Evolutionary conservation across 2,888 invertebrate species (phyloP), one percentile per base, ranked within the genome.

Genomic region (Polydrusus tereticollis): DNA sequence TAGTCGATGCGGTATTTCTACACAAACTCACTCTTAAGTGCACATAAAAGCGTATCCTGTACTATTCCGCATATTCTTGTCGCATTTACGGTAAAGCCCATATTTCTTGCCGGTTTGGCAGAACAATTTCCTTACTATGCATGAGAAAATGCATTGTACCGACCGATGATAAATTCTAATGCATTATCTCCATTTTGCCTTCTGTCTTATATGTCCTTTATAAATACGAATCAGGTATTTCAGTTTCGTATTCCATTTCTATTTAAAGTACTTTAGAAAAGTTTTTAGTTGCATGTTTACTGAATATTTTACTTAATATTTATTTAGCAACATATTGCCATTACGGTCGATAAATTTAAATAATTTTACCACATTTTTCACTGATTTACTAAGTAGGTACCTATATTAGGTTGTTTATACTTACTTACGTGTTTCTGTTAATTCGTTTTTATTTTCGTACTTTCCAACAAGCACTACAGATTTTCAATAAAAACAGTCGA

Each of bases 61-160:
- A 14, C 45, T 38, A 41, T 72, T 72, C 72, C 68, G 72, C 72
- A 72, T 72, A 72, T 72, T 68, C 59, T 72, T 64, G 68, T 72
- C 62, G 52, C 64, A 58, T 72, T 68, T 68, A 64, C 58, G 68
- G 68, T 64, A 72, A 68, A 58, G 43, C 50, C 63, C 45, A 68
- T 72, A 72, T 72, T 68, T 72, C 68, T 68, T 68, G 21, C 58
- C 14, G 38, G 59, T 59, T 68, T 68, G 68, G 68, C 72, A 72
- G 63, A 52, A 63, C 72, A 68, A 72, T 68, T 68, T 72, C 72
- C 68, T 64, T 62, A 50, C 72, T 52, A 72, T 72, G 72, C 72
- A 72, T 68, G 73, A 69, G 73, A 73, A 73, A 73, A 73, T 69
- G 73, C 65, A 69, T 73, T 69, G 69, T 73, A 67, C 57, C 45